Evolutionary conservation across 2,797 vertebrate species (phyloP).

Genomic region (Cheirogaleus major): DNA sequence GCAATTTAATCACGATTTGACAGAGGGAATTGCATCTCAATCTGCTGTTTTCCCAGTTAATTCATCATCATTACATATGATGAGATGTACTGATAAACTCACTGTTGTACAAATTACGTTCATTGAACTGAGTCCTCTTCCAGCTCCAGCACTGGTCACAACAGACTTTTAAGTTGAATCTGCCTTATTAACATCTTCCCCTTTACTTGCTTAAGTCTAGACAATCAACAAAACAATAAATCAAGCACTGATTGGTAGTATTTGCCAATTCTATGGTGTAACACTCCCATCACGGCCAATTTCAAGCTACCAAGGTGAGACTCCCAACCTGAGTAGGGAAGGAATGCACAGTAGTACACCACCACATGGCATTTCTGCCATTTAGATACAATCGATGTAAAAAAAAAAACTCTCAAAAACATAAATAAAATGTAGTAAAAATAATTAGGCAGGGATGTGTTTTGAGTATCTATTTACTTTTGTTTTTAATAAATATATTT

Average conservation of each 20-base stretch:
- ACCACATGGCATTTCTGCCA: neutral
- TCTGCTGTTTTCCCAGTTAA: neutral
- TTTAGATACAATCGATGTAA: neutral
- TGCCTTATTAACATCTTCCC: neutral
- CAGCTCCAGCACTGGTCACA: neutral
- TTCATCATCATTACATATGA: neutral
- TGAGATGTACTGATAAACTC: neutral
- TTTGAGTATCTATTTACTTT: neutral
- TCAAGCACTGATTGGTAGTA: neutral
- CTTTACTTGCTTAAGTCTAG: neutral
- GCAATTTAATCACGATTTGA: neutral
- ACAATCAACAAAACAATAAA: neutral
- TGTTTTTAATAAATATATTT: neutral
- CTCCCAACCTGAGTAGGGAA: neutral
- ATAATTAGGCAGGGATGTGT: neutral
- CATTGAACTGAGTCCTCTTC: neutral
- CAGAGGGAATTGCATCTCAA: neutral
- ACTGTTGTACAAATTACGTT: neutral
- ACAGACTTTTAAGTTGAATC: neutral
- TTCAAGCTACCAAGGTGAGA: neutral
- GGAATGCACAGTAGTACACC: fast-evolving
- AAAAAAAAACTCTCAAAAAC: neutral
- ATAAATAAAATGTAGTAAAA: neutral
- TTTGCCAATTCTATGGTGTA: neutral
- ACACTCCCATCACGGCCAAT: neutral